Base-by-base conservation (phyloP, 2,888 invertebrate genomes). In the Ophion ventricosus region DNA sequence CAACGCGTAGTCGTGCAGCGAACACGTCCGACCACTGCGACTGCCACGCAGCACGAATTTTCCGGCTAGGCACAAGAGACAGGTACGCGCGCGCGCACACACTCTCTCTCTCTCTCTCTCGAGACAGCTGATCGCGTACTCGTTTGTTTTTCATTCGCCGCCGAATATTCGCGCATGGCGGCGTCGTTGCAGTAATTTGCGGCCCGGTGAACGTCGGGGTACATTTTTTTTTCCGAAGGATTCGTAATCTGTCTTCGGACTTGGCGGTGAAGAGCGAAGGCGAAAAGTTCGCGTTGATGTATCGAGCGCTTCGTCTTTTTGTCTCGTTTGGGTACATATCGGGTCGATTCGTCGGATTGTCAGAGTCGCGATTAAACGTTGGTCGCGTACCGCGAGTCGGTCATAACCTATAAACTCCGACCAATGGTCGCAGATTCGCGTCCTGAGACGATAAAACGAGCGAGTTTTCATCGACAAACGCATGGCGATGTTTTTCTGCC, bases 1-100 rank as follows among this genome's bases (percentile, higher is more conserved):
- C 49, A 3, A 17, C 14, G 0, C 49, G 49, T 49, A 17, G 4
- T 66, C 23, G 23, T 43, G 66, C 66, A 40, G 66, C 66, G 43
- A 23, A 64, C 66, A n/a, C 66, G 20, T 66, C 23, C 66, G 66
- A 66, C 40, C 66, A 29, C 61, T 61, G 61, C 26, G 61, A 25
- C 61, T 29, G 29, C 61, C 17, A 61, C 25, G 26, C 61, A 61
- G 49, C 25, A 49, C 26, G 8, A 67, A 67, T 67, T 23, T 67
- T 17, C 35, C 20, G 20, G 49, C 17, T 49, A 49, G 40, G 40
- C 64, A 66, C 35, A 25, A n/a, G n/a, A n/a, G 25, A 61, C 17
- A n/a, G n/a, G 29, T 0, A 25, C 67, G 25, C 67, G 23, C 67
- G 25, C 25, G 10, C 43, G 43, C 67, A 35, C 7, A 35, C 7